A percentile compares a stretch with the other conserved stretches of the same genome.
Conservation (phyloP, 2,797 vertebrate species). For the Liparis tanakae region DNA sequence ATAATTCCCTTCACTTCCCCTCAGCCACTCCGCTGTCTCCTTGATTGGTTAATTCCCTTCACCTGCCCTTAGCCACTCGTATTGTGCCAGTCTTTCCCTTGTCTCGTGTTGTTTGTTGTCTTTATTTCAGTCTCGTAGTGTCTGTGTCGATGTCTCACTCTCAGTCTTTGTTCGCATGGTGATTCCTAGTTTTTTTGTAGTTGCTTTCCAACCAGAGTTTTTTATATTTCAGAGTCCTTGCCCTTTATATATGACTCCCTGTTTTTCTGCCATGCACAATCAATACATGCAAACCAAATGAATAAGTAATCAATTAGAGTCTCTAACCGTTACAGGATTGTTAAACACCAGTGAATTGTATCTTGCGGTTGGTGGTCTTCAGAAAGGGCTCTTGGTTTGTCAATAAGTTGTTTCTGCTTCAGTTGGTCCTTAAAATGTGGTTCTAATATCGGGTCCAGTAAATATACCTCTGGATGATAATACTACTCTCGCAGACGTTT, state of each 20-base stretch:
- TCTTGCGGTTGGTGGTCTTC: constrained; percentile 27
- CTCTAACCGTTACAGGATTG: constrained; percentile 45
- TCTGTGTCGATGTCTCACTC: too few species aligned
- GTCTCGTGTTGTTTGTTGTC: too few species aligned
- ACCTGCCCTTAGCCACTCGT: too few species aligned
- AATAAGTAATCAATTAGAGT: constrained; percentile 41
- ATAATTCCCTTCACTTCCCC: too few species aligned
- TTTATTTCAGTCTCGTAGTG: too few species aligned
- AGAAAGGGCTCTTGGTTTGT: constrained; percentile 28
- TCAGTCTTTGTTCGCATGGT: too few species aligned
- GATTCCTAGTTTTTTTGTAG: too few species aligned
- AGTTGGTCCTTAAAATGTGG: constrained; percentile 69
- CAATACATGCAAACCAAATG: constrained; percentile 45
- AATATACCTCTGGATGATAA: constrained; percentile 69
- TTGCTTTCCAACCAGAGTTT: too few species aligned
- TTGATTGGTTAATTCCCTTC: too few species aligned
- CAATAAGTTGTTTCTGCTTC: constrained; percentile 54
- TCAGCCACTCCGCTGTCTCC: too few species aligned
- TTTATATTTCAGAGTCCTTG: neutral
- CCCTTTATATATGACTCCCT: constrained; percentile 23
- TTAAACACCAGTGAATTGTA: constrained; percentile 45
- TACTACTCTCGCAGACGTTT: constrained; percentile 46
- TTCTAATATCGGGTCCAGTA: constrained; percentile 77
- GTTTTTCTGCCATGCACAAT: constrained; percentile 33
- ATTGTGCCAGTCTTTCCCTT: too few species aligned